Evolutionary conservation across 37 sponge, comb jelly and placozoan genomes (phyloP).

Genomic region (Eunapius fragilis): DNA sequence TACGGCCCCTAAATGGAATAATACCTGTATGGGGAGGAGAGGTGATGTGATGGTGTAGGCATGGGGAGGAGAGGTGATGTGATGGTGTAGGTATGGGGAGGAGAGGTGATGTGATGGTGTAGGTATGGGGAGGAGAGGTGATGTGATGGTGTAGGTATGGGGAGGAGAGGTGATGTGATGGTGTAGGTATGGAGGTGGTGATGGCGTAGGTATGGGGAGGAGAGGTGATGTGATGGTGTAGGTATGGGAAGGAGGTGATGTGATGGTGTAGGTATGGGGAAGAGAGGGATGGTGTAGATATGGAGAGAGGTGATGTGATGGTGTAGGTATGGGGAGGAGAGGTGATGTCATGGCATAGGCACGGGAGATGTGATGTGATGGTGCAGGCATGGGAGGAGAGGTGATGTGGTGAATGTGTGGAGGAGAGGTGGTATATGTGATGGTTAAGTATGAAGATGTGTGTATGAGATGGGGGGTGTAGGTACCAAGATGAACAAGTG

Average conservation of each 20-base stretch:
- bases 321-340: too few species aligned
- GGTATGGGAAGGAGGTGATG: not conserved
- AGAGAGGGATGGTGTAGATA: too few species aligned
- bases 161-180: not conserved
- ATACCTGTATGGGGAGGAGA: constrained; percentile 22
- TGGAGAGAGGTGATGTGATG: not conserved
- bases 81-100: not conserved
- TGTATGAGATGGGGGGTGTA: too few species aligned
- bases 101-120: not conserved
- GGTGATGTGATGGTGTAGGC: not conserved
- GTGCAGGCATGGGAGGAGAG: too few species aligned
- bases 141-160: not conserved
- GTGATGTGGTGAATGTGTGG: too few species aligned
- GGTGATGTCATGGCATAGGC: too few species aligned
- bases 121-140: not conserved
- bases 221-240: not conserved
- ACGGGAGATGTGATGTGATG: too few species aligned
- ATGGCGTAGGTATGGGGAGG: too few species aligned
- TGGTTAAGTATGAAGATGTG: too few species aligned
- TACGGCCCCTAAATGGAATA: constrained; percentile 42
- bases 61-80: not conserved
- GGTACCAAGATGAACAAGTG: too few species aligned
- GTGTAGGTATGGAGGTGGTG: not conserved
- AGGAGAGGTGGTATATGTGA: too few species aligned
- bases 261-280: too few species aligned